phyloP scores from a whole-genome alignment of 2,113 vertebrate genomes.

The Nematolebias whitei region DNA sequence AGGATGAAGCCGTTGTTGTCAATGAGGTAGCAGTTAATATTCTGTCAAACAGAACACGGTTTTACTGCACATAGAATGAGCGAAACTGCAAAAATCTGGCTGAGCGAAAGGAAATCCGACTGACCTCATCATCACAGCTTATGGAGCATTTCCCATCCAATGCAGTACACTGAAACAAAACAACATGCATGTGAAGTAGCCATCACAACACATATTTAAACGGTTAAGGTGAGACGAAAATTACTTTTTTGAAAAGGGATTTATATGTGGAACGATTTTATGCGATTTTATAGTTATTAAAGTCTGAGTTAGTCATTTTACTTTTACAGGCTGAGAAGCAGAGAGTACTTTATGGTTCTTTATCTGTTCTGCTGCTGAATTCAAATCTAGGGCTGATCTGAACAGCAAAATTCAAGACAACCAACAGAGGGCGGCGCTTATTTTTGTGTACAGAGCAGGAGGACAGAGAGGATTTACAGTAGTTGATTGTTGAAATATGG shows the following conservation, averaged over 20 bases:
- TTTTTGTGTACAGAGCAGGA: background rate
- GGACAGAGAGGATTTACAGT: background rate
- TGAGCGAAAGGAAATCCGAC: slow-evolving; percentile 27
- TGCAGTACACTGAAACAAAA: slow-evolving; percentile 86
- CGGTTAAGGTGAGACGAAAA: background rate
- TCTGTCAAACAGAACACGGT: slow-evolving; percentile 70
- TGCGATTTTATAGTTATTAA: too few species aligned
- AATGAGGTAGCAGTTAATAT: slow-evolving; percentile 97
- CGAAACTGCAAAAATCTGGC: background rate
- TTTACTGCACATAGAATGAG: slow-evolving; percentile 1
- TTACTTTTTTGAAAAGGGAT: too few species aligned
- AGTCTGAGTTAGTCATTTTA: too few species aligned
- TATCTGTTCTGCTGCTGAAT: too few species aligned
- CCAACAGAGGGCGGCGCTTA: slow-evolving; percentile 2
- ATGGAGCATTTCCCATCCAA: slow-evolving; percentile 94
- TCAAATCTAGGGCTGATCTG: too few species aligned
- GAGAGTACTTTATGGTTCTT: too few species aligned
- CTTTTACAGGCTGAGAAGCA: too few species aligned
- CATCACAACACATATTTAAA: background rate
- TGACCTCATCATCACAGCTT: slow-evolving; percentile 96
- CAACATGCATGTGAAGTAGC: background rate
- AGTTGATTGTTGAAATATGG: too few species aligned
- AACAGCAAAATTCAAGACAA: background rate
- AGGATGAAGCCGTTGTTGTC: slow-evolving; percentile 98
- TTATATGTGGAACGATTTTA: too few species aligned